phyloP scores from a whole-genome alignment of 2,888 invertebrate species.

The Aricia artaxerxes region DNA sequence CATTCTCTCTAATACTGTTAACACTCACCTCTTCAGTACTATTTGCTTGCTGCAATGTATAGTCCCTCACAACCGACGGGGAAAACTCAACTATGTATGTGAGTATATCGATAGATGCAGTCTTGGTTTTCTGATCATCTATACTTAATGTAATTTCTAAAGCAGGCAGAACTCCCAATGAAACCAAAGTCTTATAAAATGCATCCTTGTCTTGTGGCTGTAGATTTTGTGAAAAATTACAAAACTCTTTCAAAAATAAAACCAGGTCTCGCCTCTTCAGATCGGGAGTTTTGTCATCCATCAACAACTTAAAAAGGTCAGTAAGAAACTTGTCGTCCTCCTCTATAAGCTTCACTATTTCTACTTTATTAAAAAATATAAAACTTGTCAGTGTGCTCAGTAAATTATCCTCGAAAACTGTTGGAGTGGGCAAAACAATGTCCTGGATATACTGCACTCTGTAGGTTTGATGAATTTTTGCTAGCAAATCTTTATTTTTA shows the following conservation, averaged over 20 bases:
- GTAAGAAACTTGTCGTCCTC: conserved; percentile 98
- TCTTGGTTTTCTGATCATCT: conserved; percentile 96
- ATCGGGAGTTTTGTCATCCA: conserved; percentile 92
- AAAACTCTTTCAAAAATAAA: conserved; percentile 98
- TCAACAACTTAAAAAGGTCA: conserved; percentile 95
- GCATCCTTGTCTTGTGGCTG: conserved; percentile 98
- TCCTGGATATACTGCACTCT: conserved; percentile 99
- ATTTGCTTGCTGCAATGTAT: conserved; percentile 95
- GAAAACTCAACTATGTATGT: conserved; percentile 99
- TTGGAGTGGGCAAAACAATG: conserved; percentile 98
- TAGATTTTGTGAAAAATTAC: conserved; percentile 98
- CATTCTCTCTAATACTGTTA: background rate
- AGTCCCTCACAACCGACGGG: conserved; percentile 97
- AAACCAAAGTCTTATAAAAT: conserved; percentile 96
- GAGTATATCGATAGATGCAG: conserved; percentile 98
- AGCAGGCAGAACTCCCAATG: conserved; percentile 92
- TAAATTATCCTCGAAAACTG: conserved; percentile 99
- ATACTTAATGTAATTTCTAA: conserved; percentile 94
- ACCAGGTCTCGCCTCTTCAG: conserved; percentile 95
- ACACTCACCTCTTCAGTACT: conserved; percentile 90
- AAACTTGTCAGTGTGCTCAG: conserved; percentile 98
- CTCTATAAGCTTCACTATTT: conserved; percentile 98
- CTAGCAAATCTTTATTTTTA: conserved; percentile 94
- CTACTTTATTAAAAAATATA: conserved; percentile 99
- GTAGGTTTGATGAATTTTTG: conserved; percentile 99